Evolutionary conservation across 2,888 invertebrate genomes (phyloP), one percentile per base, ranked within the genome.

Genomic region (Pyrocoelia pectoralis): DNA sequence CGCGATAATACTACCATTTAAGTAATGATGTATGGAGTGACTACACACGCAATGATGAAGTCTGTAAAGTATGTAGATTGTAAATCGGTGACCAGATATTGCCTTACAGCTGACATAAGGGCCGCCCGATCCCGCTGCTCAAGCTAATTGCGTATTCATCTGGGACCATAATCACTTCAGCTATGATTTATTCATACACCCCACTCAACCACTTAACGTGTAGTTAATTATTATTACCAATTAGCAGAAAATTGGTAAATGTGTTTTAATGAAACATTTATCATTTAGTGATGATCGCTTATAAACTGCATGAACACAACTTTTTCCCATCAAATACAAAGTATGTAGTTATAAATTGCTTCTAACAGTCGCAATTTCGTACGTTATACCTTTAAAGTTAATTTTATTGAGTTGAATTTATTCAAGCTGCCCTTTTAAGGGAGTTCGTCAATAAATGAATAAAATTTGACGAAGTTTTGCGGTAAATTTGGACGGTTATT

Each of bases 1-100:
- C 54, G 60, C 56, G 63, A 60, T 66, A 66, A 66, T 66, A 29
- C 56, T 59, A 56, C 57, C 62, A 54, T 63, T 66, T 66, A 63
- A 49, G 60, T 63, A 63, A 63, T 66, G 66, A 66, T 66, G 19
- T 63, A 66, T 66, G 50, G 59, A 50, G 63, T 59, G 50, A 55
- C 52, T 59, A 56, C 49, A 53, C 66, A 66, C 66, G 66, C 66
- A 66, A 66, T 38, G 53, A 53, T 53, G 15, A 57, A 40, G 57
- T 41, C 54, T 38, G 57, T 38, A 57, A 57, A 57, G 24, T 56
- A 49, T 46, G 53, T n/a, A n/a, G n/a, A n/a, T n/a, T 62, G 62
- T 62, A 62, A 62, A 62, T 62, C 54, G 57, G 15, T 40, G 19
- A 49, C 48, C 57, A 57, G 62, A 61, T 56, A 46, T 56, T 52